Evolutionary conservation across 1,140 invertebrate genomes (phyloP).

Genomic region (Melipona quadrifasciata): DNA sequence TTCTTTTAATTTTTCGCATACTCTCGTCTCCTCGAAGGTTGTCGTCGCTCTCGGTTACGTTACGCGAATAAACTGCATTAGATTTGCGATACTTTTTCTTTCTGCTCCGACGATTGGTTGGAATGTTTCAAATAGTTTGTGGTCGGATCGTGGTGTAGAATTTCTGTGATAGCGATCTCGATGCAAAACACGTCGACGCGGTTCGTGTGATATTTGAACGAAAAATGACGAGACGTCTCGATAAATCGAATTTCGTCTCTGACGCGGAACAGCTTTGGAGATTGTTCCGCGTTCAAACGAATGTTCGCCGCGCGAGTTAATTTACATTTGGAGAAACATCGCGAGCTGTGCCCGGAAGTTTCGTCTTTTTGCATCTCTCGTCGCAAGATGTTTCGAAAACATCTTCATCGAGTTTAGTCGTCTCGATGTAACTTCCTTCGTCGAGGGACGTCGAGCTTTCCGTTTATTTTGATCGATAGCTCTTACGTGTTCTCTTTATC

Average conservation of each 20-base stretch:
- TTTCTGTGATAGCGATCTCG: neutral
- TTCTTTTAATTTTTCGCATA: neutral
- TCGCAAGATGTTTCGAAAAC: neutral
- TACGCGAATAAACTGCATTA: conserved; percentile 28
- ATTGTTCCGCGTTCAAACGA: neutral
- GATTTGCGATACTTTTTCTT: conserved; percentile 26
- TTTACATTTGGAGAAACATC: neutral
- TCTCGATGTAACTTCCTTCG: neutral
- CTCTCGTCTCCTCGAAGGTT: neutral
- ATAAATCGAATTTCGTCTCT: neutral
- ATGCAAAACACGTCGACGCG: conserved; percentile 7
- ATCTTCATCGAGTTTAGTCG: neutral
- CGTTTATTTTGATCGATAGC: conserved; percentile 10
- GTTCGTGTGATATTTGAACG: neutral
- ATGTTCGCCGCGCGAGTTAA: neutral
- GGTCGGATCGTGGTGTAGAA: neutral
- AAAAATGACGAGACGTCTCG: neutral
- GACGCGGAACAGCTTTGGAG: no score
- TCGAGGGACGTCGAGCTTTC: neutral
- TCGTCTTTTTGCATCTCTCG: neutral
- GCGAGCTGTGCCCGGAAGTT: neutral
- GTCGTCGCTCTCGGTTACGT: conserved; percentile 40
- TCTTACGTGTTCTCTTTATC: neutral
- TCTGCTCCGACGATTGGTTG: conserved; percentile 22
- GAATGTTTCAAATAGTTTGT: conserved; percentile 38